Conservation (phyloP, 92 coral and sea anemone genomes). For the Hydrozoanthus gracilis region DNA sequence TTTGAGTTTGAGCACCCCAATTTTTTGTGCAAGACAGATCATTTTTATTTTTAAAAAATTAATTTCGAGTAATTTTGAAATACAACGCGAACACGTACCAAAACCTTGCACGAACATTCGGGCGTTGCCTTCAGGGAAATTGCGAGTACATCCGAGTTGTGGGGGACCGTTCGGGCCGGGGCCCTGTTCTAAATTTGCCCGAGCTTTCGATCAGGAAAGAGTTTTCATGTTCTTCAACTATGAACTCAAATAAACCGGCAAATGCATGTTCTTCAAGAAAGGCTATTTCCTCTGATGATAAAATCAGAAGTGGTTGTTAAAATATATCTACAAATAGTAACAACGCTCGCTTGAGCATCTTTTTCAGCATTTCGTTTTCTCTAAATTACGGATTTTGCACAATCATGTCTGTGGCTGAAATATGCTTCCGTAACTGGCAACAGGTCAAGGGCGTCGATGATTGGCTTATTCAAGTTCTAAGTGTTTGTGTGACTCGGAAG, state of each 20-base stretch:
- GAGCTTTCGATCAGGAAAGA: background rate
- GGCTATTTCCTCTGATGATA: background rate
- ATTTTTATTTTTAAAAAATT: no score
- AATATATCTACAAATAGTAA: background rate
- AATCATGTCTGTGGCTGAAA: background rate
- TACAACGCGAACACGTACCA: no score
- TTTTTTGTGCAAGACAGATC: no score
- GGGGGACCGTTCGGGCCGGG: no score
- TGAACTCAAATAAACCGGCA: background rate
- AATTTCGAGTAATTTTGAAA: no score
- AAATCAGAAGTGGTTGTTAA: background rate
- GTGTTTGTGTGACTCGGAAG: background rate
- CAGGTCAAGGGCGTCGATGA: background rate
- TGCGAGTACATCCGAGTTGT: no score
- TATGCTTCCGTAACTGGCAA: background rate
- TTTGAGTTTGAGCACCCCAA: no score
- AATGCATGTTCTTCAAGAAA: background rate
- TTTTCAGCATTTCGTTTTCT: background rate
- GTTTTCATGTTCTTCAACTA: background rate
- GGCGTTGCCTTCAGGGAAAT: no score
- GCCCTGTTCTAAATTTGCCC: no score
- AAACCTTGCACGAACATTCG: no score
- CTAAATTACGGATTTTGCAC: background rate
- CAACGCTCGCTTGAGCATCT: background rate
- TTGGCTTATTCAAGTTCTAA: background rate